Base-by-base conservation (phyloP, 2,888 invertebrate genomes). In the Chironomus riparius region DNA sequence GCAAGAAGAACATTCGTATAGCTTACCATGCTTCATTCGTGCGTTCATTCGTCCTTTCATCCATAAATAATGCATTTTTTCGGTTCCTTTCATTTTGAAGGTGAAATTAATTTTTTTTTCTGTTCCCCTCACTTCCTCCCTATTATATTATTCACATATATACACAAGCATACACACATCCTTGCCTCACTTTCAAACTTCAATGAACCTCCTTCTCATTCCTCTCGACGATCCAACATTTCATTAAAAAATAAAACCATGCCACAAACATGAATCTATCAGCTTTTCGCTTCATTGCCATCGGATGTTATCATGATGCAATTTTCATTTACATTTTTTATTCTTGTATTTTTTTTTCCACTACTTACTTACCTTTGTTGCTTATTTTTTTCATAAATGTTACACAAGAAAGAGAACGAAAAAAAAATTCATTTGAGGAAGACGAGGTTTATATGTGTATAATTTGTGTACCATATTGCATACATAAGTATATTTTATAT, bases 211-310 rank as follows among this genome's bases (percentile, higher is more conserved):
- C 56, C 15, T 48, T 4, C 56, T 50, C 56, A 50, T 15, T 38
- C 38, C 56, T n/a, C 28, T 18, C n/a, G 18, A 56, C 56, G n/a
- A 56, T 7, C 10, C 38, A 38, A 15, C 56, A n/a, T 56, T 56
- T 18, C 56, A 56, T n/a, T 18, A 56, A 56, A 56, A 56, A 56
- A 56, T 18, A 18, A 56, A 56, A 56, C 56, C 56, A 15, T 56
- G 56, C 15, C 65, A 65, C 65, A 65, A 15, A 62, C 22, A 21
- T 24, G 24, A 65, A 73, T 73, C 72, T 73, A 73, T 73, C 72
- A 73, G 72, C 72, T 73, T 71, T 71, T 56, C 68, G 68, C 72
- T 65, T 73, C 72, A 73, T 73, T 73, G 72, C 72, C 72, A 73
- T 73, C 72, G 48, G 65, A 65, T 65, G 47, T 73, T 62, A 61